Conservation (phyloP, 2,113 vertebrate species). For the Colossoma macropomum region DNA sequence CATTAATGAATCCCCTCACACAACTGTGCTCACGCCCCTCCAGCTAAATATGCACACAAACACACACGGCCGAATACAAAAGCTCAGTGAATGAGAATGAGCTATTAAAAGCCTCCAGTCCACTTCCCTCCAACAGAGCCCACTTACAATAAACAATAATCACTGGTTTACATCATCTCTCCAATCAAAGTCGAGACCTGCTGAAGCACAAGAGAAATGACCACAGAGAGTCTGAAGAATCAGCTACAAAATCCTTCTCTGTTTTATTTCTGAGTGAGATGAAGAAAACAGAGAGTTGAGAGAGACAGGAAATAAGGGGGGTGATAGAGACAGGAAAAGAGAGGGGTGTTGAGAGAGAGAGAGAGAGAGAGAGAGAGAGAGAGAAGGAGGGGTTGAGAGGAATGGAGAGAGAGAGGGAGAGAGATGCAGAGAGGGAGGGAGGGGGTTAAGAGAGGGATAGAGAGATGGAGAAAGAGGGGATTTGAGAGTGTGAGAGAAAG, state of each 20-base stretch:
- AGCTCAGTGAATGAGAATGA: slow-evolving; percentile 9
- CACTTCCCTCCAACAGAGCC: slow-evolving; percentile 4
- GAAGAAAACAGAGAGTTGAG: not conserved
- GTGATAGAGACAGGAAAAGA: not conserved
- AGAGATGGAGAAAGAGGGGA: not conserved
- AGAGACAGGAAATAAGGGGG: not conserved
- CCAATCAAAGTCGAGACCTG: not conserved
- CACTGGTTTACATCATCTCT: slow-evolving; percentile 22
- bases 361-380: not conserved
- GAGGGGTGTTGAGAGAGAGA: not conserved
- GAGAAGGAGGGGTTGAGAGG: no score
- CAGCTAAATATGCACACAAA: slow-evolving; percentile 51
- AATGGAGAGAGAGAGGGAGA: not conserved
- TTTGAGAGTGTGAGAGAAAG: no score
- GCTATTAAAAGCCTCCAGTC: slow-evolving; percentile 25
- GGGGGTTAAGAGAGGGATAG: not conserved
- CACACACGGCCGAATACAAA: not conserved
- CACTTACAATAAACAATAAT: slow-evolving; percentile 14
- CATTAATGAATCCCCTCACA: slow-evolving; percentile 69
- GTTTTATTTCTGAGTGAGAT: not conserved
- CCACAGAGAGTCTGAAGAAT: not conserved
- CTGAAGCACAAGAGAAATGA: not conserved
- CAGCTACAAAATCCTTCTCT: not conserved
- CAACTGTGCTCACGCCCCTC: slow-evolving; percentile 61
- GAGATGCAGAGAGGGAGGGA: not conserved